A percentile compares a stretch with the other conserved stretches of the same genome.
Evolutionary conservation across 2,888 invertebrate genomes (phyloP).

Genomic region (Salticus scenicus): DNA sequence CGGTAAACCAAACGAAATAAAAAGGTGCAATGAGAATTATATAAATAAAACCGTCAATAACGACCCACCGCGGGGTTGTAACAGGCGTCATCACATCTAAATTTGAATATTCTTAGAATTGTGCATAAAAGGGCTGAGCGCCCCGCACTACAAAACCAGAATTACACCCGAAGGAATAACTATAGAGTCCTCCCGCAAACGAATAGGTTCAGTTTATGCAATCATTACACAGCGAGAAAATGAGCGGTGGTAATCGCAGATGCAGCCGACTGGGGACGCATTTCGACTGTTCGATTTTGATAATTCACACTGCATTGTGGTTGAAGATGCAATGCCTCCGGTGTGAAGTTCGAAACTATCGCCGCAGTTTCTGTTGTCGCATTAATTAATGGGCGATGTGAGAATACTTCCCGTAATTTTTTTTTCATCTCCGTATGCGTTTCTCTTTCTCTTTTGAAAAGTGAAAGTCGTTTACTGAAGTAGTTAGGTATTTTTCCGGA

Average conservation of each 20-base stretch:
- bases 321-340: not conserved
- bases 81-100: conserved; percentile 59
- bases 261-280: conserved; percentile 23
- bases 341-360: conserved; percentile 9
- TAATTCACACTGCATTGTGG: not conserved
- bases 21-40: not conserved
- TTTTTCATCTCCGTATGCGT: not conserved
- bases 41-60: conserved; percentile 49
- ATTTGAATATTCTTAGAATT: conserved; percentile 63
- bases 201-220: conserved; percentile 51
- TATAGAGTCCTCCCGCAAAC: conserved; percentile 25
- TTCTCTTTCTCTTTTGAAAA: not conserved
- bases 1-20: conserved; percentile 11
- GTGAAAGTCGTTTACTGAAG: not conserved
- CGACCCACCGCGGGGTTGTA: conserved; percentile 61
- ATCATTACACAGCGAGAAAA: conserved; percentile 60
- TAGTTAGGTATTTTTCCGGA: not conserved
- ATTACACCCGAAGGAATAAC: conserved; percentile 64
- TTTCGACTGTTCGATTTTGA: conserved; percentile 57
- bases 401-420: not conserved
- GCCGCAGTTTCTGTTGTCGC: conserved; percentile 45
- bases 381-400: conserved; percentile 52
- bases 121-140: not conserved
- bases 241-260: conserved; percentile 55
- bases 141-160: conserved; percentile 64